phyloP scores from a whole-genome alignment of 2,797 vertebrate genomes.

The Knipowitschia caucasica region DNA sequence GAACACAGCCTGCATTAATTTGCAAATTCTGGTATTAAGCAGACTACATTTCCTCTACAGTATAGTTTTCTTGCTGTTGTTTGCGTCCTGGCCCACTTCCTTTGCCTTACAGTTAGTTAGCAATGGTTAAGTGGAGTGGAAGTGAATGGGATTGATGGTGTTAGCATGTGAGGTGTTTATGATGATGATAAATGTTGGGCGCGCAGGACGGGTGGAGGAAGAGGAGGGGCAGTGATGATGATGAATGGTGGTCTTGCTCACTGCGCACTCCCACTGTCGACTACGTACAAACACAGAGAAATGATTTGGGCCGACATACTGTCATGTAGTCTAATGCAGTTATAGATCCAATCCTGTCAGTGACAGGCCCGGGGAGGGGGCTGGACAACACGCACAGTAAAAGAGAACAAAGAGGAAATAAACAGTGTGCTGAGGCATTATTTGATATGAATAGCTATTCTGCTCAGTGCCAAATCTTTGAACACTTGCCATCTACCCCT shows the following conservation, averaged over 20 bases:
- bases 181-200: conserved; percentile 75
- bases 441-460: conserved; percentile 7
- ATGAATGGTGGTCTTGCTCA: conserved; percentile 79
- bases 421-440: conserved; percentile 21
- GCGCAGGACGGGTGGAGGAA: conserved; percentile 29
- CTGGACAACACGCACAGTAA: conserved; percentile 29
- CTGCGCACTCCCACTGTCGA: conserved; percentile 87
- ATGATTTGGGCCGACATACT: conserved; percentile 89
- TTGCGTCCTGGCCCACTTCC: conserved; percentile 2
- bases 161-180: conserved; percentile 77
- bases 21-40: conserved; percentile 7
- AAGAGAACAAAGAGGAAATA: conserved; percentile 43
- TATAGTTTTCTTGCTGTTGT: conserved; percentile 6
- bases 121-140: conserved; percentile 73
- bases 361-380: conserved; percentile 50
- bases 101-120: conserved; percentile 54
- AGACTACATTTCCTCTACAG: not conserved
- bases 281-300: conserved; percentile 87
- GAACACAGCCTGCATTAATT: conserved; percentile 4
- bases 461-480: not conserved
- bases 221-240: conserved; percentile 61
- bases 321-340: conserved; percentile 93
- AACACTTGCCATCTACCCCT: not conserved
- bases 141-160: conserved; percentile 93
- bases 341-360: conserved; percentile 85